Evolutionary conservation across 2,113 vertebrate genomes (phyloP).

Genomic region (Hippocampus zosterae): DNA sequence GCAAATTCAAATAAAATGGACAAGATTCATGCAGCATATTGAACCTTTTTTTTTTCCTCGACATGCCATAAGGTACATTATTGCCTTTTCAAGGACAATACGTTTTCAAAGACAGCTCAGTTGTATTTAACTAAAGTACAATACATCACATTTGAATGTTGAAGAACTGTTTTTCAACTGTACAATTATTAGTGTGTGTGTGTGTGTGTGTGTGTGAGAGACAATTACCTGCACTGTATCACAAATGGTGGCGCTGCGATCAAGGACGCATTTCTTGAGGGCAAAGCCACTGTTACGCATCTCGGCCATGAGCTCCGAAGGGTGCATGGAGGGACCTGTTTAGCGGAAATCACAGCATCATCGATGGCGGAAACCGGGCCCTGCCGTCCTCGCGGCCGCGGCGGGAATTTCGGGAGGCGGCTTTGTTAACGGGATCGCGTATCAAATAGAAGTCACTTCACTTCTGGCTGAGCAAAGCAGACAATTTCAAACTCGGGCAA

Average conservation of each 20-base stretch:
- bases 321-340: slow-evolving; percentile 99
- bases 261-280: slow-evolving; percentile 99
- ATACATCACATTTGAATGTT: too few species aligned
- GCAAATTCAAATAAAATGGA: neutral
- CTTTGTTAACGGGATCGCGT: slow-evolving; percentile 98
- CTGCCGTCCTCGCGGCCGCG: slow-evolving; percentile 79
- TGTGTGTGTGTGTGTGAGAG: slow-evolving; percentile 42
- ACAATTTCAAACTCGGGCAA: slow-evolving; percentile 94
- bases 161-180: slow-evolving; percentile 8
- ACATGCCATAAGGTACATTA: too few species aligned
- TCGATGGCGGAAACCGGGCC: slow-evolving; percentile 84
- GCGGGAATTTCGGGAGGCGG: slow-evolving; percentile 86
- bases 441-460: slow-evolving; percentile 97
- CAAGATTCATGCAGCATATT: too few species aligned
- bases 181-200: slow-evolving; percentile 1
- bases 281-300: slow-evolving; percentile 99
- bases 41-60: too few species aligned
- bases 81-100: too few species aligned
- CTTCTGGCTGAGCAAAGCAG: slow-evolving; percentile 98
- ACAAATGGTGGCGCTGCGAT: slow-evolving; percentile 90
- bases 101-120: too few species aligned
- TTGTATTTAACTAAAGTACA: too few species aligned
- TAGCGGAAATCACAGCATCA: slow-evolving; percentile 95
- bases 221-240: slow-evolving; percentile 97
- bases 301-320: slow-evolving; percentile 99